phyloP scores from a whole-genome alignment of 2,888 invertebrate species.

The Fragum whitleyi region DNA sequence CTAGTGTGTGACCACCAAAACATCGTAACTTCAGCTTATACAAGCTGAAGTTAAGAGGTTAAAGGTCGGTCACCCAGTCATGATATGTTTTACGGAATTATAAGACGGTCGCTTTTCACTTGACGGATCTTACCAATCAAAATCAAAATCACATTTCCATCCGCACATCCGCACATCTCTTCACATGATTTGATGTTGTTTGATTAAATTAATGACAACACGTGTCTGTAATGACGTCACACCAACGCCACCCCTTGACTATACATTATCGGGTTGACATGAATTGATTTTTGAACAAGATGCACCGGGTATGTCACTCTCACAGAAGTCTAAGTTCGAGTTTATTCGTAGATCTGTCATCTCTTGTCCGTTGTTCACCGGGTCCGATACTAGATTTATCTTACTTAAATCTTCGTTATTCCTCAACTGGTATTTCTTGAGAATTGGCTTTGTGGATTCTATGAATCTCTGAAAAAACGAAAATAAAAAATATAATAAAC shows the following conservation, averaged over 20 bases:
- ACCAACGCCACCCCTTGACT: not conserved
- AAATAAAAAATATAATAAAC: too few species aligned
- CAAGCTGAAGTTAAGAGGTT: too few species aligned
- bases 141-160: too few species aligned
- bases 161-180: too few species aligned
- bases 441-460: conserved; percentile 68
- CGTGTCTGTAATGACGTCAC: not conserved
- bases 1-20: too few species aligned
- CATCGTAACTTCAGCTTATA: too few species aligned
- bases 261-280: not conserved
- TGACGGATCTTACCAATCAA: too few species aligned
- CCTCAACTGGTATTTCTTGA: conserved; percentile 74
- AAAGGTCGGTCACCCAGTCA: too few species aligned
- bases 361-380: not conserved
- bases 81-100: too few species aligned
- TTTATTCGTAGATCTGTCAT: conserved; percentile 22
- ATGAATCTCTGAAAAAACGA: conserved; percentile 67
- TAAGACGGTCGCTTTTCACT: too few species aligned
- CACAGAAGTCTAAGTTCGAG: conserved; percentile 6
- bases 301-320: not conserved
- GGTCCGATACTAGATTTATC: conserved; percentile 60
- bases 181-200: not conserved
- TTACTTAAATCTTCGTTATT: conserved; percentile 72
- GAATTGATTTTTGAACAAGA: conserved; percentile 17
- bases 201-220: not conserved